These are phyloP conservation scores for Oscheius sp. DNA, from an alignment of 2,888 invertebrate species.

Conservation along the genomic window DNA sequence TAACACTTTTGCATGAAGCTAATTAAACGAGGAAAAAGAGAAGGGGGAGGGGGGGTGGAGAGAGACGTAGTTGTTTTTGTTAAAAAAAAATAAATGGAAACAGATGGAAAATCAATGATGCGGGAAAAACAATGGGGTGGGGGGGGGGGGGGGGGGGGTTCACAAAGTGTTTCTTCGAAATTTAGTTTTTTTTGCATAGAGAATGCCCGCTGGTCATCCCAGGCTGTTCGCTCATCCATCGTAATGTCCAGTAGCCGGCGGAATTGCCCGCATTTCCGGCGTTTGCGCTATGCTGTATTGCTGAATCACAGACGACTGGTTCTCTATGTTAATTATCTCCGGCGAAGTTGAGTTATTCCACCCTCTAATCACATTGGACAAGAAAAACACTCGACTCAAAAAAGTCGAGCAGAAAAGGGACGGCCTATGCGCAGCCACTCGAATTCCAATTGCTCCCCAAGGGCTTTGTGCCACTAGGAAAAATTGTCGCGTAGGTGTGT, in stretches of 20 bases:
- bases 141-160: too few species aligned
- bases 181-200: too few species aligned
- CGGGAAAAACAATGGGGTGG: too few species aligned
- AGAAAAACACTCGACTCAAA: not conserved
- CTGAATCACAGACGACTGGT: conserved; percentile 11
- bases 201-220: too few species aligned
- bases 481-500: conserved; percentile 28
- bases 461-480: conserved; percentile 9
- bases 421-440: not conserved
- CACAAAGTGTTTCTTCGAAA: too few species aligned
- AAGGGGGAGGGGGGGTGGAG: too few species aligned
- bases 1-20: too few species aligned
- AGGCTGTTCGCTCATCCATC: conserved; percentile 16
- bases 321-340: conserved; percentile 18
- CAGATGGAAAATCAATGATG: too few species aligned
- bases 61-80: too few species aligned
- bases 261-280: conserved; percentile 26
- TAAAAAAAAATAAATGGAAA: too few species aligned
- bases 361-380: not conserved
- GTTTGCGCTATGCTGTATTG: conserved; percentile 17
- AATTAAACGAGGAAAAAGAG: too few species aligned
- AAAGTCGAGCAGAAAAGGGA: not conserved
- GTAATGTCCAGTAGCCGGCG: conserved; percentile 25
- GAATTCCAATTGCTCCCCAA: conserved; percentile 11
- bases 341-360: not conserved